phyloP scores from a whole-genome alignment of 2,888 invertebrate species.

The Caradrina clavipalpis region DNA sequence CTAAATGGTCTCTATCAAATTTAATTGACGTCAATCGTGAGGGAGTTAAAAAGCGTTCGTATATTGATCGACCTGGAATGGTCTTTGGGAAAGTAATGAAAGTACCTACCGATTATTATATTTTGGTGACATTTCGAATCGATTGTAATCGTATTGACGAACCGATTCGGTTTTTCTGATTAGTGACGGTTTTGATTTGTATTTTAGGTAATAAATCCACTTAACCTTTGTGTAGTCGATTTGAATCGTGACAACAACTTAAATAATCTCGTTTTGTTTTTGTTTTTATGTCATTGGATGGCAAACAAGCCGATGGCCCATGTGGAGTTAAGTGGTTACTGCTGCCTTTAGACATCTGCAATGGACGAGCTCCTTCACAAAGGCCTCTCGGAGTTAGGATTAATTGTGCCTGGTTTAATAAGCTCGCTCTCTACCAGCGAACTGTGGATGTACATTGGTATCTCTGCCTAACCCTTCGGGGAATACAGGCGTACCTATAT shows the following conservation, averaged over 20 bases:
- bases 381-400: no score
- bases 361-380: no score
- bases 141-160: constrained; percentile 20
- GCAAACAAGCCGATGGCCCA: no score
- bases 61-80: constrained; percentile 67
- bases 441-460: no score
- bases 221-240: not conserved
- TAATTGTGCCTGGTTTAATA: no score
- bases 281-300: no score
- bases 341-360: no score
- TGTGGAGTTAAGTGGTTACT: no score
- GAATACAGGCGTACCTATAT: no score
- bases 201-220: constrained; percentile 9
- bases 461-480: no score
- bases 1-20: constrained; percentile 84
- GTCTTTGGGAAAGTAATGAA: constrained; percentile 67
- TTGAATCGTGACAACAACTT: not conserved
- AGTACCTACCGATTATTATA: constrained; percentile 62
- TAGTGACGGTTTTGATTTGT: not conserved
- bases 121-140: constrained; percentile 59
- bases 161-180: constrained; percentile 10
- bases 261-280: not conserved
- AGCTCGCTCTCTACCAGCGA: no score
- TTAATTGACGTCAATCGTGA: constrained; percentile 86
- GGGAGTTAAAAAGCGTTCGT: constrained; percentile 75